Evolutionary conservation across 2,797 vertebrate genomes (phyloP).

Genomic region (Onychomys torridus): DNA sequence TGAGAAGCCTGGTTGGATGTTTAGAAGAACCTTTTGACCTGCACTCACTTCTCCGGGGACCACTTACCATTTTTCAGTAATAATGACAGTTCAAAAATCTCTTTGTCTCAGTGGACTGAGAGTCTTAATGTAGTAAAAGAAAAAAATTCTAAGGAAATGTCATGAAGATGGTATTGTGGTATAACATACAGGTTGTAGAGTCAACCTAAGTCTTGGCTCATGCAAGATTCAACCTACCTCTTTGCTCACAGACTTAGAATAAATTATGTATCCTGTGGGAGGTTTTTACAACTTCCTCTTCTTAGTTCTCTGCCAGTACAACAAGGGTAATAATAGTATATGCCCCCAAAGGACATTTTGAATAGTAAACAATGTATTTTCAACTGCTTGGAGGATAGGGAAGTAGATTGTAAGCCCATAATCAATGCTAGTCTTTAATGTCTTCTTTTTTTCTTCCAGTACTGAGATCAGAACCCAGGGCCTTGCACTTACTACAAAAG

Average conservation of each 20-base stretch:
- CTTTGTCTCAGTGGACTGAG: neutral
- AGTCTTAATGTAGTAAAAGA: neutral
- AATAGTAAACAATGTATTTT: neutral
- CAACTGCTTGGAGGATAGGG: neutral
- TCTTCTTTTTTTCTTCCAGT: neutral
- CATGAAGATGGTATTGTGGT: neutral
- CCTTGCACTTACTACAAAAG: neutral
- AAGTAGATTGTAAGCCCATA: neutral
- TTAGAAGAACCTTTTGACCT: neutral
- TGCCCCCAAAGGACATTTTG: slow-evolving; percentile 7
- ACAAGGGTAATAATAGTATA: neutral
- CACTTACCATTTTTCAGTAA: neutral
- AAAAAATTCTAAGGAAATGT: neutral
- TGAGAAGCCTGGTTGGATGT: neutral
- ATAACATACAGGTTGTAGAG: neutral
- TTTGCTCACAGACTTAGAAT: neutral
- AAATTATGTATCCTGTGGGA: neutral
- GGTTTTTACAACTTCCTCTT: slow-evolving; percentile 1
- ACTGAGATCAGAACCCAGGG: neutral
- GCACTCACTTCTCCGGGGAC: neutral
- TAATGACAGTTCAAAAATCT: slow-evolving; percentile 25
- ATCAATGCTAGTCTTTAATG: neutral
- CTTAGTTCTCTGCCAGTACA: neutral
- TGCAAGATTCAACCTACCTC: neutral
- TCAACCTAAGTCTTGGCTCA: neutral